Evolutionary conservation across 2,888 invertebrate genomes (phyloP), one percentile per base, ranked within the genome.

Genomic region (Polymixis lichenea): DNA sequence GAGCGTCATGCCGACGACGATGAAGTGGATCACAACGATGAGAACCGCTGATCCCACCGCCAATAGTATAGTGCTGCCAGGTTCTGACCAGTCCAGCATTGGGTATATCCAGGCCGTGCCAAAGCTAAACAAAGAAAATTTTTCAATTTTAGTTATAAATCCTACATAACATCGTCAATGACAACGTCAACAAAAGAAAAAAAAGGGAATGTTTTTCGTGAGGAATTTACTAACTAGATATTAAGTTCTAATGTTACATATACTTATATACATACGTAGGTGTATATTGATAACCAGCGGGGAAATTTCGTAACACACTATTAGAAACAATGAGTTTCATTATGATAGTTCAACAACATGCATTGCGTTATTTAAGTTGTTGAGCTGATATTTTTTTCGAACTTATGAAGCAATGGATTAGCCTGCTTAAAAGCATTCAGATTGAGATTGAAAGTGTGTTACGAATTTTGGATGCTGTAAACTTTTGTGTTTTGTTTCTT

Each of bases 1-100:
- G 19, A 96, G 94, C 51, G 97, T 95, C 9, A 98, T 86, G 49
- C 95, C 91, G 82, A 97, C 97, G 32, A 97, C 94, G 15, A 97
- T 73, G 38, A 97, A 92, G 92, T 98, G 98, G 43, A 98, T 91
- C 53, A 97, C 77, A 28, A 97, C 91, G 58, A 98, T 94, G 86
- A 97, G 97, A 0, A 97, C 84, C 0, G 97, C 95, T 32, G 97
- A 97, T 11, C 97, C 97, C 0, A 97, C 90, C 66, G 97, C 97
- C 65, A 98, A 96, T 8, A 97, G 90, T 17, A 97, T 88, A 0
- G 98, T 97, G 72, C 92, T 89, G 9, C 97, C 96, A 0, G 98
- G 98, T 62, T 97, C 96, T 32, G 97, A 93, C 98, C 98, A 98
- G 94, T 98, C 97, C 87, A 98, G 93, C 89, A 98, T 97, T 62